phyloP scores from a whole-genome alignment of 2,113 vertebrate species.

The Sclerurus mexicanus region DNA sequence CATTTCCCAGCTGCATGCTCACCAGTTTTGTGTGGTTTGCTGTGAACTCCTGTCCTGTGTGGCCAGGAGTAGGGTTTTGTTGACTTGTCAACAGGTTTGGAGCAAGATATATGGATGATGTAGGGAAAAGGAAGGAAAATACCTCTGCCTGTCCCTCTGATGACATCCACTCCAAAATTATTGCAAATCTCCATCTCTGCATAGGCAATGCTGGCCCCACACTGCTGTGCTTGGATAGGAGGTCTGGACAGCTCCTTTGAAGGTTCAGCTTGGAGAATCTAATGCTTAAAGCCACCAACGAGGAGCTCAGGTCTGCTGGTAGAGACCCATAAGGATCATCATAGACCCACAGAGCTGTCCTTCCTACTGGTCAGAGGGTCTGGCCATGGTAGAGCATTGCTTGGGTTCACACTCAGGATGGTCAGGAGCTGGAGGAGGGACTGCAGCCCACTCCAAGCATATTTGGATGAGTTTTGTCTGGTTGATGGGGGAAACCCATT shows the following conservation, averaged over 20 bases:
- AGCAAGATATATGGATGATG: not conserved
- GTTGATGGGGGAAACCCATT: not conserved
- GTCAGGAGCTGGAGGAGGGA: not conserved
- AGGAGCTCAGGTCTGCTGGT: not conserved
- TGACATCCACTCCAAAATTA: not conserved
- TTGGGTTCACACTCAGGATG: not conserved
- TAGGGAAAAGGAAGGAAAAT: not conserved
- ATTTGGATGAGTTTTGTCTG: not conserved
- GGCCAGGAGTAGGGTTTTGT: not conserved
- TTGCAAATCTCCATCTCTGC: not conserved
- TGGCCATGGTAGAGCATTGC: fast-evolving
- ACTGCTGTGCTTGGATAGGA: fast-evolving
- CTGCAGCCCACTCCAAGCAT: fast-evolving
- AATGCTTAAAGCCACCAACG: not conserved
- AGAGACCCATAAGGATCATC: not conserved
- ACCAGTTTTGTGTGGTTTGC: not conserved
- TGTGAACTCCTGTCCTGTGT: fast-evolving
- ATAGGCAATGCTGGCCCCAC: not conserved
- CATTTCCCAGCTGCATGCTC: not conserved
- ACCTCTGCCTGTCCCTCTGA: not conserved
- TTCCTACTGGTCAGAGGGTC: not conserved
- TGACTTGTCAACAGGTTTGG: not conserved
- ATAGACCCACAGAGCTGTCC: not conserved
- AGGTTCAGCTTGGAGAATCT: not conserved
- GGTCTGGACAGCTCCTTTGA: not conserved